phyloP scores from a whole-genome alignment of 1,140 invertebrate genomes.

The Drosophila dunni region DNA sequence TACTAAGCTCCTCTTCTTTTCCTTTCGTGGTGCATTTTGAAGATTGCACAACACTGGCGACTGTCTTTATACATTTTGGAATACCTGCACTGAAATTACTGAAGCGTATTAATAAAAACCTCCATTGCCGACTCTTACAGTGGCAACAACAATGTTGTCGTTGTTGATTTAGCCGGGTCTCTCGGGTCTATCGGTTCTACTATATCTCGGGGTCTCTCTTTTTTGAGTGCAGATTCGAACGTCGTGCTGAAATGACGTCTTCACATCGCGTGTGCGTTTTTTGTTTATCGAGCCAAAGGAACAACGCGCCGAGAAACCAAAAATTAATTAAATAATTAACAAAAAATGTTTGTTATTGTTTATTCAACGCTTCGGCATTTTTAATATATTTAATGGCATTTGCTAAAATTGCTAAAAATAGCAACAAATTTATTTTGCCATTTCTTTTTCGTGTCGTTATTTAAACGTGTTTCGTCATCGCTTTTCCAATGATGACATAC shows the following conservation, averaged over 20 bases:
- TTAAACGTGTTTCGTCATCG: constrained; percentile 65
- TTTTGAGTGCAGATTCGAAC: constrained; percentile 72
- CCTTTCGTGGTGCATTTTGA: constrained; percentile 4
- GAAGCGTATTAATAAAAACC: constrained; percentile 59
- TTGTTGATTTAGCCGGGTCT: constrained; percentile 38
- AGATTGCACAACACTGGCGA: constrained; percentile 53
- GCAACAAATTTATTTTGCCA: constrained; percentile 27
- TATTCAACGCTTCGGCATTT: constrained; percentile 23
- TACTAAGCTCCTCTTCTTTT: background rate
- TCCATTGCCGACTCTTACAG: constrained; percentile 21
- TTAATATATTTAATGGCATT: constrained; percentile 68
- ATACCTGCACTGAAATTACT: constrained; percentile 36
- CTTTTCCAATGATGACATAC: constrained; percentile 53
- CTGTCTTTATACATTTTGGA: background rate
- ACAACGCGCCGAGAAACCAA: constrained; percentile 31
- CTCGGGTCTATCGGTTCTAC: constrained; percentile 12
- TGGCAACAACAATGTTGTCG: constrained; percentile 23
- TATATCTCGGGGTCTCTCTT: constrained; percentile 19
- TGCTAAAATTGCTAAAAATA: constrained; percentile 65
- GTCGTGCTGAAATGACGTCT: constrained; percentile 67
- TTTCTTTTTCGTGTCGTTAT: constrained; percentile 40
- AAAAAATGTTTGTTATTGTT: constrained; percentile 5
- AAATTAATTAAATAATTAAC: constrained; percentile 79
- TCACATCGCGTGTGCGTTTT: constrained; percentile 56
- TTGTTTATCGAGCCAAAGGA: constrained; percentile 15